A percentile compares a stretch with the other conserved stretches of the same genome.
Conservation (phyloP, 2,888 invertebrate species). For the Drosophila atripex region DNA sequence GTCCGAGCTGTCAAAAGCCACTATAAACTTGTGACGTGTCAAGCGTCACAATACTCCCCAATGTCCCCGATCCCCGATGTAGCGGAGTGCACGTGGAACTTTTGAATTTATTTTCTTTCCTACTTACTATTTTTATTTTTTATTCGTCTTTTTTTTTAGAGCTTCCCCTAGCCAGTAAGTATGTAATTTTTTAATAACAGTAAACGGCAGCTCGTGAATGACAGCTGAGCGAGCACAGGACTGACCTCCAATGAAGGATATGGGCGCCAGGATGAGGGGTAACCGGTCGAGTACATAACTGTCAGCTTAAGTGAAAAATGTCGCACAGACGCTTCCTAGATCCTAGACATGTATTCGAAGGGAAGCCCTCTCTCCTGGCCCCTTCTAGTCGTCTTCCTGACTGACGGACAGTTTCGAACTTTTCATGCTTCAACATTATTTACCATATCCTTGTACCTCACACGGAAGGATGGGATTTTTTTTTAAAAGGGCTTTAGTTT, state of each 20-base stretch:
- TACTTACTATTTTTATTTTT: slow-evolving; percentile 29
- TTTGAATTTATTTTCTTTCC: slow-evolving; percentile 67
- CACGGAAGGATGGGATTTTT: slow-evolving; percentile 7
- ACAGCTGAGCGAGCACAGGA: slow-evolving; percentile 68
- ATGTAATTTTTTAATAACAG: slow-evolving; percentile 77
- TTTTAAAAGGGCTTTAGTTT: slow-evolving; percentile 1
- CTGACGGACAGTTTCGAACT: slow-evolving; percentile 44
- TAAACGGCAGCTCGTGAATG: slow-evolving; percentile 75
- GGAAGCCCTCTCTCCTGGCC: slow-evolving; percentile 31
- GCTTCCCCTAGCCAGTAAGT: slow-evolving; percentile 33
- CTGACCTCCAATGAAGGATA: slow-evolving; percentile 44
- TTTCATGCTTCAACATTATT: slow-evolving; percentile 62
- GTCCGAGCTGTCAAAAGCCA: slow-evolving; percentile 83
- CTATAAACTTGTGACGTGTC: slow-evolving; percentile 82
- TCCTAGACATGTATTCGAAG: slow-evolving; percentile 30
- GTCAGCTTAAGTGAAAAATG: slow-evolving; percentile 81
- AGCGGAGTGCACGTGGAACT: slow-evolving; percentile 63
- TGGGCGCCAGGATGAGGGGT: slow-evolving; percentile 2
- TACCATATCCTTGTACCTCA: slow-evolving; percentile 12
- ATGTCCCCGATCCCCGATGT: slow-evolving; percentile 26
- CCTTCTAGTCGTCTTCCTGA: slow-evolving; percentile 28
- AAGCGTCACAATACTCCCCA: slow-evolving; percentile 71
- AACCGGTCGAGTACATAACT: slow-evolving; percentile 62
- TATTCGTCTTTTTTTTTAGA: slow-evolving; percentile 27
- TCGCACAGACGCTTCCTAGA: slow-evolving; percentile 69